Evolutionary conservation across 2,888 invertebrate genomes (phyloP).

Genomic region (Pristionchus japonicus): DNA sequence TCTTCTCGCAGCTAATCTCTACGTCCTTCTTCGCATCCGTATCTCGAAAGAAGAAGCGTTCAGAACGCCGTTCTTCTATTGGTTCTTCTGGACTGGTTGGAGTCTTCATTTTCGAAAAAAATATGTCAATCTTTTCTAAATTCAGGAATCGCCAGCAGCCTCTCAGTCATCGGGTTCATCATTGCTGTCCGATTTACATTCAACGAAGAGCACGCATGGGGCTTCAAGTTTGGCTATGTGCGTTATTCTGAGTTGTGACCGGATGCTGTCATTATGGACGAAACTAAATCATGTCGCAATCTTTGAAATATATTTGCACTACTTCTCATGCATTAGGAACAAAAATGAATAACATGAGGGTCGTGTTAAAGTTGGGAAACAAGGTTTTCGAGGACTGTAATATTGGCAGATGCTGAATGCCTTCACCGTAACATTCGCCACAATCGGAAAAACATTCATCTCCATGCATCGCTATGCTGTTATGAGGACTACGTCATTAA

Average conservation of each 20-base stretch:
- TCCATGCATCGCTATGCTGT: neutral
- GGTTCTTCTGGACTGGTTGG: neutral
- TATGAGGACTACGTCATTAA: neutral
- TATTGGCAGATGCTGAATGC: neutral
- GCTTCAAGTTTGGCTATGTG: conserved; percentile 21
- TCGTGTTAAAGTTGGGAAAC: too few species aligned
- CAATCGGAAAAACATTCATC: neutral
- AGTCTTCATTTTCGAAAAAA: too few species aligned
- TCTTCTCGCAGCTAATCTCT: neutral
- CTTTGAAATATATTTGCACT: too few species aligned
- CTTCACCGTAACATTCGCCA: neutral
- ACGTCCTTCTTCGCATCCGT: neutral
- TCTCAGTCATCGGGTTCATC: neutral
- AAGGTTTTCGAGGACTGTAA: neutral
- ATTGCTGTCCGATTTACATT: neutral
- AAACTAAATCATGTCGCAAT: too few species aligned
- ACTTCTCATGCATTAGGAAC: too few species aligned
- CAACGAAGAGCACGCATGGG: neutral
- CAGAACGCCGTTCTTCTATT: neutral
- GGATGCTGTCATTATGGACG: too few species aligned
- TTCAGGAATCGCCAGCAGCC: neutral
- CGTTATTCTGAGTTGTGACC: neutral
- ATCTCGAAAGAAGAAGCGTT: neutral
- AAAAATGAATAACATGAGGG: neutral
- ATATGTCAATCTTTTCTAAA: too few species aligned